phyloP scores from a whole-genome alignment of 2,113 vertebrate species.

The Talpa occidentalis region DNA sequence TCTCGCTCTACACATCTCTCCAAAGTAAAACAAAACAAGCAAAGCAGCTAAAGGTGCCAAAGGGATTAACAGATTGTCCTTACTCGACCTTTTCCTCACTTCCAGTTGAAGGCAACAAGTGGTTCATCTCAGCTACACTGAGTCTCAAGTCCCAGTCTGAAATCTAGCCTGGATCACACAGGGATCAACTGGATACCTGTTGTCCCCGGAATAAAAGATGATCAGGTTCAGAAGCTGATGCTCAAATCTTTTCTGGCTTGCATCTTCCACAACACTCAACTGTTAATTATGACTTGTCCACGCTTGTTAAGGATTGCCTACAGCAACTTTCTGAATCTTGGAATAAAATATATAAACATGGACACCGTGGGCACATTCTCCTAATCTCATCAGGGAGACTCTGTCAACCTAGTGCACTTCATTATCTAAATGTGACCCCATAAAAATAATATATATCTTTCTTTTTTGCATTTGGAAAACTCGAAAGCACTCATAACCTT shows the following conservation, averaged over 20 bases:
- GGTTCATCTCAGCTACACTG: not conserved
- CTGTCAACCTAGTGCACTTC: not conserved
- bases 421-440: constrained; percentile 19
- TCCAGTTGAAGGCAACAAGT: constrained; percentile 43
- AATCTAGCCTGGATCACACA: not conserved
- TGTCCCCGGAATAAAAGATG: not conserved
- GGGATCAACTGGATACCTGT: not conserved
- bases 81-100: not conserved
- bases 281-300: not conserved
- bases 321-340: constrained; percentile 10
- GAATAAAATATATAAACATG: not conserved
- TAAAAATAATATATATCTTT: not conserved
- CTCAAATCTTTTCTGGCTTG: not conserved
- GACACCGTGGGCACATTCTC: not conserved
- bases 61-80: constrained; percentile 19
- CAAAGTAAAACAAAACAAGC: constrained; percentile 40
- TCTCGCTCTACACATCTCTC: not conserved
- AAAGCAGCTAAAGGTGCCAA: constrained; percentile 6
- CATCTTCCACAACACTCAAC: not conserved
- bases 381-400: not conserved
- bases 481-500: constrained; percentile 51
- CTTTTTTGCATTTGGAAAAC: constrained; percentile 20
- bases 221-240: not conserved
- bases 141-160: not conserved
- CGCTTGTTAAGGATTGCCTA: not conserved